Conservation (phyloP, 2,888 invertebrate genomes). For the Amaurobius ferox region DNA sequence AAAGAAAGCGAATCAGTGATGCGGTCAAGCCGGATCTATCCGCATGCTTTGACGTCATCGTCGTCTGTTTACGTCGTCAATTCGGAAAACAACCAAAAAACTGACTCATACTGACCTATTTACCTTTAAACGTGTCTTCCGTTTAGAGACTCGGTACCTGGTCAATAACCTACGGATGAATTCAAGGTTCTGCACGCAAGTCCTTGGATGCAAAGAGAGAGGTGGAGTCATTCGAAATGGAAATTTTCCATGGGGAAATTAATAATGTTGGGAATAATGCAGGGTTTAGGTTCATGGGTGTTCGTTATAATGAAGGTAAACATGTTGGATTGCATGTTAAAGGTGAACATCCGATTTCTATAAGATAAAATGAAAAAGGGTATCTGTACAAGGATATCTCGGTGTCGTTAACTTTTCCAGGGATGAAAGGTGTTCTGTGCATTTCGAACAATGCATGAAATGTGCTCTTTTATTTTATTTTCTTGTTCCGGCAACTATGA, state of each 20-base stretch:
- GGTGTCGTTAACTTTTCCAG: no score
- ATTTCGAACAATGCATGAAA: no score
- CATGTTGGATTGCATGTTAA: not conserved
- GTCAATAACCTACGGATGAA: constrained; percentile 40
- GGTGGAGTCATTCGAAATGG: not conserved
- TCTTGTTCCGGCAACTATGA: no score
- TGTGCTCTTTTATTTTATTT: no score
- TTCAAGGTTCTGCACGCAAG: constrained; percentile 22
- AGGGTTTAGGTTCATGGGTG: not conserved
- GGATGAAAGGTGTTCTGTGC: no score
- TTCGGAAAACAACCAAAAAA: constrained; percentile 30
- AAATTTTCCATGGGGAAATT: not conserved
- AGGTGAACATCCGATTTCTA: not conserved
- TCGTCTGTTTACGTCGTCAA: constrained; percentile 44
- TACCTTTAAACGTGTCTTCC: constrained; percentile 40
- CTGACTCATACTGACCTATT: constrained; percentile 60
- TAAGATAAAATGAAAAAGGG: no score
- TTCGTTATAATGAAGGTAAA: not conserved
- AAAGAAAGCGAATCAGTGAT: no score
- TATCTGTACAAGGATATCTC: no score
- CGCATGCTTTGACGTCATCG: constrained; percentile 45
- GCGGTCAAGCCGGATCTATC: constrained; percentile 32
- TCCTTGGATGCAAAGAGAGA: not conserved
- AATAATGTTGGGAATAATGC: not conserved
- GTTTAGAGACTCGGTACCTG: constrained; percentile 22